phyloP scores from a whole-genome alignment of 2,888 invertebrate genomes.

The Xestia xanthographa region DNA sequence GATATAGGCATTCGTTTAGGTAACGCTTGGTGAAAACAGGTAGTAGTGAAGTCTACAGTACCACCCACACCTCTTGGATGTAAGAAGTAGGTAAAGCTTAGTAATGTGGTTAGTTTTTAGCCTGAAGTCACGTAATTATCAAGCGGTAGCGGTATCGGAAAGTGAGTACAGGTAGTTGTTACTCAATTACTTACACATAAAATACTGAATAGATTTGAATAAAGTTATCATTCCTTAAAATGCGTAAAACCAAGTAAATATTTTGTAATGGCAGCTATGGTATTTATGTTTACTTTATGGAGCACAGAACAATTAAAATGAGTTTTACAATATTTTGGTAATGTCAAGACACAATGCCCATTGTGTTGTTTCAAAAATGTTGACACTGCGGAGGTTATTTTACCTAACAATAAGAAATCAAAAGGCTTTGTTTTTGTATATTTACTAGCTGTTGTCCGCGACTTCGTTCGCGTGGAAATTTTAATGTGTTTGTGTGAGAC shows the following conservation, averaged over 20 bases:
- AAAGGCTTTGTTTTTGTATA: constrained; percentile 15
- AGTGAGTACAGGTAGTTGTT: background rate
- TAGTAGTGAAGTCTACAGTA: too few species aligned
- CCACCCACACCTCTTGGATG: too few species aligned
- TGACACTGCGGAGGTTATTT: background rate
- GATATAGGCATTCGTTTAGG: too few species aligned
- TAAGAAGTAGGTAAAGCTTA: too few species aligned
- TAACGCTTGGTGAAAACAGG: too few species aligned
- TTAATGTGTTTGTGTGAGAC: too few species aligned
- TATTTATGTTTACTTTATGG: constrained; percentile 1
- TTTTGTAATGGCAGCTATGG: constrained; percentile 2
- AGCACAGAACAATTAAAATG: constrained; percentile 20
- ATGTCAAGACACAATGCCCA: constrained; percentile 15
- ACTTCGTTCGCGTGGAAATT: too few species aligned
- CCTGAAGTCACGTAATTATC: too few species aligned
- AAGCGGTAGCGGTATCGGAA: background rate
- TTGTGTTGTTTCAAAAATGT: constrained; percentile 23
- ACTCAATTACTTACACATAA: background rate
- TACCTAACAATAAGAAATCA: constrained; percentile 11
- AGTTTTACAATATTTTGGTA: constrained; percentile 16
- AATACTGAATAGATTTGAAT: background rate
- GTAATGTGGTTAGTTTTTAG: too few species aligned
- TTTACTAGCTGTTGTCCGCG: background rate
- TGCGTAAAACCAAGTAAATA: constrained; percentile 7
- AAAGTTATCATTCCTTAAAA: background rate